Evolutionary conservation across 1,140 invertebrate species (phyloP).

Genomic region (Brachionus plicatilis): DNA sequence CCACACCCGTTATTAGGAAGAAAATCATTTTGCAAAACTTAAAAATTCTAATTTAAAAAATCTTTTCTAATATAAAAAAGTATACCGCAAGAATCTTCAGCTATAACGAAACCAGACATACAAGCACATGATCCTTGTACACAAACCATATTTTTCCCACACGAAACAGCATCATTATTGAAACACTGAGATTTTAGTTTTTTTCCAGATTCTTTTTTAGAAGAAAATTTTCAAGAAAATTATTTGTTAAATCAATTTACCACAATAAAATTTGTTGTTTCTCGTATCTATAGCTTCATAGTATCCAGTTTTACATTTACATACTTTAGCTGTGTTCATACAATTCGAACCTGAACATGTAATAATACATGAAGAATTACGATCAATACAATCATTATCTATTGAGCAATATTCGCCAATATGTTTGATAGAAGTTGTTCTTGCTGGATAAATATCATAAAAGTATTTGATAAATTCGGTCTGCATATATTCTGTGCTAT

Average conservation of each 20-base stretch:
- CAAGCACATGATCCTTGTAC: neutral
- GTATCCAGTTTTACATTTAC: conserved; percentile 4
- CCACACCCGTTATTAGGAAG: neutral
- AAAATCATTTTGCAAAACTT: neutral
- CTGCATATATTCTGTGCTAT: neutral
- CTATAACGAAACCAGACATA: neutral
- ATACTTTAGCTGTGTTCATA: neutral
- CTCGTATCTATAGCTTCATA: neutral
- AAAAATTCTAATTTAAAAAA: neutral
- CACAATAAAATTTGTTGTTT: neutral
- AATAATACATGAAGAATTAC: neutral
- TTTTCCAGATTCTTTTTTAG: neutral
- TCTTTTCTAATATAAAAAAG: neutral
- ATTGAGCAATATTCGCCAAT: neutral
- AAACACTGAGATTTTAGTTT: neutral
- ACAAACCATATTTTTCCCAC: neutral
- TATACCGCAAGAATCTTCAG: neutral
- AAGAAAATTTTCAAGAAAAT: neutral
- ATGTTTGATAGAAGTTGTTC: neutral
- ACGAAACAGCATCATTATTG: neutral
- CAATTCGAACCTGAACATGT: neutral
- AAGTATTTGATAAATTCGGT: conserved; percentile 23
- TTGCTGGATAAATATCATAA: neutral
- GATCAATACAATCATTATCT: conserved; percentile 1
- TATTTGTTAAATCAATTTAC: neutral